These are phyloP conservation scores for Oreonectes daqikongensis DNA, from an alignment of 2,797 vertebrate species.

Conservation along the genomic window DNA sequence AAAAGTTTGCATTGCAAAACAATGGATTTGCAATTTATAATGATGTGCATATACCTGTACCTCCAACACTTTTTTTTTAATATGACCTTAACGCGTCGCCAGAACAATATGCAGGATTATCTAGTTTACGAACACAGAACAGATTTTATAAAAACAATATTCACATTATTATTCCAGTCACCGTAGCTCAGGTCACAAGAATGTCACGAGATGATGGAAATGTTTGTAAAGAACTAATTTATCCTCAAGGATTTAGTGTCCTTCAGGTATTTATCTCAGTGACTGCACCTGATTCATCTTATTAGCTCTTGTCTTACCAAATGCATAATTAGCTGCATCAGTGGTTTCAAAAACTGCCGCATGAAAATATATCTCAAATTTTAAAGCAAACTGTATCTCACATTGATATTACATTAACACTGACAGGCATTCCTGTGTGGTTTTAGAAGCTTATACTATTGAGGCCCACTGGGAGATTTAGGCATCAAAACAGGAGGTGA, in stretches of 20 bases:
- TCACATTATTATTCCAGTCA: conserved; percentile 37
- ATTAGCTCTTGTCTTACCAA: conserved; percentile 41
- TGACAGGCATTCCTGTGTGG: background rate
- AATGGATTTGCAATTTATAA: conserved; percentile 23
- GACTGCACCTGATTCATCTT: conserved; percentile 35
- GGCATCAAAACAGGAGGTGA: background rate
- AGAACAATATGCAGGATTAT: background rate
- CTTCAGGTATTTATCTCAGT: conserved; percentile 45
- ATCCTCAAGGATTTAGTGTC: conserved; percentile 44
- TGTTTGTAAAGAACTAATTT: conserved; percentile 47
- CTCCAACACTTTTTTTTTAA: background rate
- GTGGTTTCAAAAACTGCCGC: conserved; percentile 19
- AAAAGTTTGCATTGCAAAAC: conserved; percentile 9
- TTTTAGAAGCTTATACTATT: background rate
- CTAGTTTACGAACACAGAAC: background rate
- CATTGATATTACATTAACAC: conserved; percentile 10
- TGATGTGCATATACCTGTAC: background rate
- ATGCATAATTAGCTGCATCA: conserved; percentile 45
- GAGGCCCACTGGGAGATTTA: background rate
- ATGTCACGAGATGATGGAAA: conserved; percentile 43
- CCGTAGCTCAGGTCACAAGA: conserved; percentile 40
- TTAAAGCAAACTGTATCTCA: too few species aligned
- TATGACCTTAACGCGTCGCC: background rate
- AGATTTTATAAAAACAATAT: conserved; percentile 20
- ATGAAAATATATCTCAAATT: conserved; percentile 17